phyloP scores from a whole-genome alignment of 2,113 vertebrate genomes.

The Elephas maximus region DNA sequence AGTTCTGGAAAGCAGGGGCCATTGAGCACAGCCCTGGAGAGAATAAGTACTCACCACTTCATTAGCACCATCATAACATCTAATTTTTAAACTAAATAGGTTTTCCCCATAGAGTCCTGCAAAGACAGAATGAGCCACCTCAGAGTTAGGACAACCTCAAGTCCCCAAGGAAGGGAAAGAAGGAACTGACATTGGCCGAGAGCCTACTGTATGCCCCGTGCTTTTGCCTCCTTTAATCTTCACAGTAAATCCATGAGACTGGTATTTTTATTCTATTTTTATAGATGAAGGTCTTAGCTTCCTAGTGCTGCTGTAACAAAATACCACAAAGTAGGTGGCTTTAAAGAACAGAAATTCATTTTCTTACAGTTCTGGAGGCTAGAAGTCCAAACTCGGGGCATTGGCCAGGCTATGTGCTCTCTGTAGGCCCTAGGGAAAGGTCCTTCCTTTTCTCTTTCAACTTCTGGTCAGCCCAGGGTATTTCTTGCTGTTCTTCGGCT shows the following conservation, averaged over 20 bases:
- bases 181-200: neutral
- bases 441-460: neutral
- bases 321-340: neutral
- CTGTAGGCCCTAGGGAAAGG: neutral
- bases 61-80: neutral
- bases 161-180: neutral
- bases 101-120: neutral
- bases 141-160: neutral
- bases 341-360: neutral
- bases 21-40: neutral
- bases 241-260: neutral
- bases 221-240: neutral
- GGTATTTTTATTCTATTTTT: neutral
- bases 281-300: neutral
- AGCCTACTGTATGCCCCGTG: rapidly evolving
- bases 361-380: neutral
- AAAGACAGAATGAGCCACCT: neutral
- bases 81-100: neutral
- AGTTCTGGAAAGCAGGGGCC: neutral
- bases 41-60: neutral
- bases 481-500: neutral
- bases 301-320: neutral
- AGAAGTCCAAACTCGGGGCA: neutral
- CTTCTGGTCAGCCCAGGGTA: neutral
- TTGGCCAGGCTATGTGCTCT: neutral